Conservation (phyloP, 2,888 invertebrate species). For the Spodoptera picta region DNA sequence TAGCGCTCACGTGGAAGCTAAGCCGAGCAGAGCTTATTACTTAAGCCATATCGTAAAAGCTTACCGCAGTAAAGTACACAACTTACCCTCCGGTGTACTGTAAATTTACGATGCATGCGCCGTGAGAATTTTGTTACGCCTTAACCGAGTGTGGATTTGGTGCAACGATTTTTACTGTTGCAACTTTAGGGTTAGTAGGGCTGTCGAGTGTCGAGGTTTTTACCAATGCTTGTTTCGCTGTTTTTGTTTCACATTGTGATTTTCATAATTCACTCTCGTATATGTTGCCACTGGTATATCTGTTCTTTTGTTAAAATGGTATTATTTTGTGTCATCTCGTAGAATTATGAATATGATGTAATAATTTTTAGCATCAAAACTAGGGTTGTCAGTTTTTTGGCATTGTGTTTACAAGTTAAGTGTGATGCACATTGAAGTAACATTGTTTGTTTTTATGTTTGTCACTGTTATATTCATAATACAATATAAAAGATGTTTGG, state of each 20-base stretch:
- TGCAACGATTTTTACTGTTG: constrained; percentile 72
- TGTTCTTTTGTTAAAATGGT: too few relatives aligned
- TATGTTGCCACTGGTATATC: too few relatives aligned
- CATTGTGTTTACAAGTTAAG: too few relatives aligned
- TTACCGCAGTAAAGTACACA: constrained; percentile 85
- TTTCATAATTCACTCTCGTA: too few relatives aligned
- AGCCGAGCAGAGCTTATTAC: constrained; percentile 59
- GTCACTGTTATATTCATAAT: too few relatives aligned
- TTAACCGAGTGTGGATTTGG: constrained; percentile 74
- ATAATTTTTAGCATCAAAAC: too few relatives aligned
- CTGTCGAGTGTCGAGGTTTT: constrained; percentile 34
- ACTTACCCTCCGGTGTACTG: constrained; percentile 81
- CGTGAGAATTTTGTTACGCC: constrained; percentile 79
- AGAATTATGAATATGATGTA: too few relatives aligned
- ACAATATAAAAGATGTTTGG: too few relatives aligned
- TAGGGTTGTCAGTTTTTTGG: too few relatives aligned
- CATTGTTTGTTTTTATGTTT: too few relatives aligned
- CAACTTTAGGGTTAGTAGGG: constrained; percentile 48
- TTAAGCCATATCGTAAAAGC: constrained; percentile 71
- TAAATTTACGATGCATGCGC: constrained; percentile 86
- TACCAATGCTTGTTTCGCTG: constrained; percentile 3
- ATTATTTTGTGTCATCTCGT: too few relatives aligned
- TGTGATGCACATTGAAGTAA: too few relatives aligned
- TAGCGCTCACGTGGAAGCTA: constrained; percentile 54
- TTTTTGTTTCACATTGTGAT: constrained; percentile 1